Evolutionary conservation across 2,113 vertebrate species (phyloP), one percentile per base, ranked within the genome.

Genomic region (Megaptera novaeangliae): DNA sequence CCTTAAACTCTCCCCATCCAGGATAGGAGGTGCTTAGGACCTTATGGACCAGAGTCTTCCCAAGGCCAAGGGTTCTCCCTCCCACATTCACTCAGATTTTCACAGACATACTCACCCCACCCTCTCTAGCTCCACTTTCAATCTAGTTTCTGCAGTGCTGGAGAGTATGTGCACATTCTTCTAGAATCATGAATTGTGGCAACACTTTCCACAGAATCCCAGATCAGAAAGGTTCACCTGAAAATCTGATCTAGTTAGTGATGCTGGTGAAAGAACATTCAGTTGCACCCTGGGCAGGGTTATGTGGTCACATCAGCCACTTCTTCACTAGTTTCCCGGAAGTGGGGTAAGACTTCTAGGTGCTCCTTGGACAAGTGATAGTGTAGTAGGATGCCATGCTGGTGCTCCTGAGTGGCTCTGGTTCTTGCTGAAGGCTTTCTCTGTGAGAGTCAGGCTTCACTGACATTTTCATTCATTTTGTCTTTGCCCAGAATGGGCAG

Each of bases 401-500:
- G 39, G 8, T 27, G 23, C 14, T 49, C 20, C 55, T 46, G 3
- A 44, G 25, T 25, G 21, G 27, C 27, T 36, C 74, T 74, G 63
- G 41, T 49, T 87, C 44, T 87, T 80, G 7, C 25, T 71, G 88
- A 87, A 29, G 36, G 36, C 31, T 94, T 63, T 63, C 15, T 86
- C 21, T 93, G 11, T 75, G 64, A 81, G 63, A 75, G 61, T 27
- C 29, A 83, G 74, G 7, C 18, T 85, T 46, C 57, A 74, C 6
- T 57, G 83, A 77, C 9, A 68, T 34, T 90, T 87, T 36, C 68
- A 80, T 80, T 94, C 87, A 77, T 91, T 81, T 39, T 36, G 18
- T 78, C 46, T 87, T 89, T 80, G 29, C 52, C 95, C 49, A 92
- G n/a, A 88, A 88, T 84, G 57, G 68, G 39, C 29, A 95, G 85